Percentiles rank a stretch among this genome's conserved stretches.
These are phyloP conservation scores for Drosophila tani DNA, from an alignment of 1,140 invertebrate species.

Conservation along the genomic window DNA sequence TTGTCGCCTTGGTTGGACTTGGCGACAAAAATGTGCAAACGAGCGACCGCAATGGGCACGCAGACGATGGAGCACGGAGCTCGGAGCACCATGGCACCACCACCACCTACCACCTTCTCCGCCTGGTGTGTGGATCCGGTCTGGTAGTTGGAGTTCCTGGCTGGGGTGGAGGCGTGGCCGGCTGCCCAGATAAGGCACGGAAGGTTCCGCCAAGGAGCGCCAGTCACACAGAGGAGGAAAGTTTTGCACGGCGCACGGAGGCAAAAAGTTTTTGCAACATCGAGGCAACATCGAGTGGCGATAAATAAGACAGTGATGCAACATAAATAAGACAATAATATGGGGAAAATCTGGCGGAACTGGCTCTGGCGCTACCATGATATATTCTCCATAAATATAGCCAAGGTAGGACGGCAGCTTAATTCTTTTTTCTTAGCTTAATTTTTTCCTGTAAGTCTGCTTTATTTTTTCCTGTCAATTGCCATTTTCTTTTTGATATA, in stretches of 20 bases:
- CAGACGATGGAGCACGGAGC: slow-evolving; percentile 2
- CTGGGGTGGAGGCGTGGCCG: slow-evolving; percentile 8
- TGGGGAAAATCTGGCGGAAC: slow-evolving; percentile 45
- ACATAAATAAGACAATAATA: slow-evolving; percentile 76
- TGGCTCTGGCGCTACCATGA: slow-evolving; percentile 32
- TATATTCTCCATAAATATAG: slow-evolving; percentile 34
- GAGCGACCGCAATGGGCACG: slow-evolving; percentile 16
- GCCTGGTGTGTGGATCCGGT: neutral
- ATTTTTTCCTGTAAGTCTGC: neutral
- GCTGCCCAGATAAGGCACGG: slow-evolving; percentile 39
- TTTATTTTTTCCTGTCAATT: neutral
- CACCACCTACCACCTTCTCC: neutral
- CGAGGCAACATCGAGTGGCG: slow-evolving; percentile 31
- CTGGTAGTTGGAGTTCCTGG: neutral
- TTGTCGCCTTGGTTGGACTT: slow-evolving; percentile 26
- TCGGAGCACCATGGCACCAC: no score
- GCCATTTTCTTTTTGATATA: no score
- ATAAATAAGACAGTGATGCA: slow-evolving; percentile 70
- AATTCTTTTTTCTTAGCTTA: neutral
- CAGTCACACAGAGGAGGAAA: slow-evolving; percentile 9
- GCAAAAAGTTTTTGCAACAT: slow-evolving; percentile 35
- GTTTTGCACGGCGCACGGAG: slow-evolving; percentile 12
- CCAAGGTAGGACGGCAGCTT: neutral
- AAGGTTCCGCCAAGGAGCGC: slow-evolving; percentile 3
- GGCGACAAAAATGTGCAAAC: slow-evolving; percentile 23